Base-by-base conservation (phyloP, 2,113 vertebrate species). In the Gobio gobio region DNA sequence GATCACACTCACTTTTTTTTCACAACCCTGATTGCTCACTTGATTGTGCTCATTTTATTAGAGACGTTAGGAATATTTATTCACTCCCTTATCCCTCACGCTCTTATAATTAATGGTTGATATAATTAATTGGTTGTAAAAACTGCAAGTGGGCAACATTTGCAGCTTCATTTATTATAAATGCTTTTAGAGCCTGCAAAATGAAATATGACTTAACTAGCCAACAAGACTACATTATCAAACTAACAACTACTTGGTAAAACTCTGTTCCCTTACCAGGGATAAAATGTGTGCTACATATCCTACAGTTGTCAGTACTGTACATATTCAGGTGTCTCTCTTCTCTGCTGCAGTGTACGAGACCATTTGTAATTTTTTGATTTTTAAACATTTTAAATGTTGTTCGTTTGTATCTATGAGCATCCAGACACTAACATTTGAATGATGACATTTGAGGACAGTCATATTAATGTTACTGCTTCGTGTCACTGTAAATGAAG, bases 261-360 rank as follows among this genome's bases (percentile, higher is more conserved):
- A 64, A 29, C n/a, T 22, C 29, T 29, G 36, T 10, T n/a, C 45
- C 18, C 54, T 56, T 20, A 7, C 51, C 51, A 56, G 54, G 18
- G 18, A 56, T 56, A 56, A 20, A 20, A 20, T 20, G 4, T 8
- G 43, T 81, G 26, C 10, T 77, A 36, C 9, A 20, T 68, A 36
- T 59, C 47, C 83, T 59, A 83, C 63, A 3, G 88, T 85, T 1
- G 86, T 82, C 74, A 89, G 54, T 64, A 84, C 14, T 40, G 14
- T 24, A 51, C 24, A 66, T 40, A 40, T 79, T 12, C 63, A 51
- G 33, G 10, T n/a, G 3, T 16, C 4, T 78, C 5, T 66, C 63
- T 9, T 66, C 14, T 18, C 49, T 43, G 26, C 8, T 56, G 61
- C 54, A 49, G 20, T 66, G 73, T 40, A 20, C 66, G 18, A 40